Conservation (phyloP, 2,888 invertebrate genomes). For the Nemotelus pantherinus region DNA sequence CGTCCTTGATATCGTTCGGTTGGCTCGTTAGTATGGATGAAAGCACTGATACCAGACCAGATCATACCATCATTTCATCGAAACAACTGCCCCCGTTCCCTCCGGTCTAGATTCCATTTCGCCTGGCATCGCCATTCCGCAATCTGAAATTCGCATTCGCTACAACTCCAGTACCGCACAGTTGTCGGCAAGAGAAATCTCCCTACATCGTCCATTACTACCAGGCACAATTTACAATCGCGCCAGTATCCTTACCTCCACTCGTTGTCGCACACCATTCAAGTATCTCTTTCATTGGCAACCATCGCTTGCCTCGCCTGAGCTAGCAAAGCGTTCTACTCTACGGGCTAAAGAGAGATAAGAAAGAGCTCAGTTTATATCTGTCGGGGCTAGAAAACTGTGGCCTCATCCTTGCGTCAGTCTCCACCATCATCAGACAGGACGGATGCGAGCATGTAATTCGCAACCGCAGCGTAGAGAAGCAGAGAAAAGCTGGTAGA, state of each 20-base stretch:
- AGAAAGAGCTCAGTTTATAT: constrained; percentile 8
- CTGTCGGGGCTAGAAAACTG: constrained; percentile 14
- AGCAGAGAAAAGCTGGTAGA: no score
- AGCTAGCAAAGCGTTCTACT: not conserved
- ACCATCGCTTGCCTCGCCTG: not conserved
- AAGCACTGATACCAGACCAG: constrained; percentile 37
- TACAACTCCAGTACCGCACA: constrained; percentile 10
- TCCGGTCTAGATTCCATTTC: constrained; percentile 1
- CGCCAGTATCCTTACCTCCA: constrained; percentile 7
- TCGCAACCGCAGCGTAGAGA: not conserved
- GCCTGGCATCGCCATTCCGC: constrained; percentile 12
- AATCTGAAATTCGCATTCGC: constrained; percentile 32
- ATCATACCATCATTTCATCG: constrained; percentile 32
- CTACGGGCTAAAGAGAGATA: not conserved
- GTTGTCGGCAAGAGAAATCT: not conserved
- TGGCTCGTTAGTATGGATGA: constrained; percentile 40
- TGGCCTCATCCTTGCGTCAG: constrained; percentile 23
- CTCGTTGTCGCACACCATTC: not conserved
- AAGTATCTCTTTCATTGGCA: not conserved
- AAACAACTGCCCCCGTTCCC: not conserved
- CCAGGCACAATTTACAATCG: constrained; percentile 37
- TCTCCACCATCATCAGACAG: not conserved
- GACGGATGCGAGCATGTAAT: not conserved
- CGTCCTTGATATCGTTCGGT: constrained; percentile 41
- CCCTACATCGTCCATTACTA: constrained; percentile 34